These are phyloP conservation scores for Podarcis muralis DNA, from an alignment of 2,113 vertebrate genomes.

Conservation along the genomic window DNA sequence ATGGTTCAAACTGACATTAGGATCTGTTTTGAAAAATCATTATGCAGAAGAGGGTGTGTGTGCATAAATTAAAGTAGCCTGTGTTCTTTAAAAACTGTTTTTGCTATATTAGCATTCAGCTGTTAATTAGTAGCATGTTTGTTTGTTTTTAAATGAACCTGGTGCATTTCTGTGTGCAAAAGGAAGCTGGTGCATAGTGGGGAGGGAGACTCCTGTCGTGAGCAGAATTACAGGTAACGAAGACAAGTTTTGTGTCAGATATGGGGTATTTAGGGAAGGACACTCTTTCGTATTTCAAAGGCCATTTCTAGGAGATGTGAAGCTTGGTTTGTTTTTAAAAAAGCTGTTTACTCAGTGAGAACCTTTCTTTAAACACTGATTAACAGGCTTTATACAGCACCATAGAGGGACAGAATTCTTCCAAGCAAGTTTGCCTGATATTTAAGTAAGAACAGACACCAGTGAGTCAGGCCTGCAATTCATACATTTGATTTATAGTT, in stretches of 20 bases:
- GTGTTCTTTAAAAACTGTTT: not conserved
- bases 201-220: not conserved
- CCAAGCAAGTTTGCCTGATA: not conserved
- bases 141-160: not conserved
- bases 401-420: not conserved
- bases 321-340: not conserved
- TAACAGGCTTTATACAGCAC: not conserved
- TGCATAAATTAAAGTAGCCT: fast-evolving
- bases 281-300: not conserved
- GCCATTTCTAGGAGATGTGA: not conserved
- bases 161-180: not conserved
- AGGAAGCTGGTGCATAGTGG: not conserved
- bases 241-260: not conserved
- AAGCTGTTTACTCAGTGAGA: not conserved
- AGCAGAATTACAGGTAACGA: not conserved
- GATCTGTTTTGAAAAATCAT: not conserved
- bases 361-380: not conserved
- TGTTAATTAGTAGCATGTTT: not conserved
- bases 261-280: not conserved
- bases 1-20: not conserved
- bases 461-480: not conserved
- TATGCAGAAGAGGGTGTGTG: not conserved
- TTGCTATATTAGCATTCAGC: not conserved
- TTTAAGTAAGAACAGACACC: not conserved
- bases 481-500: slow-evolving; percentile 6